A percentile compares a stretch with the other conserved stretches of the same genome.
These are phyloP conservation scores for Allobates femoralis DNA, from an alignment of 2,797 vertebrate genomes.

Conservation along the genomic window DNA sequence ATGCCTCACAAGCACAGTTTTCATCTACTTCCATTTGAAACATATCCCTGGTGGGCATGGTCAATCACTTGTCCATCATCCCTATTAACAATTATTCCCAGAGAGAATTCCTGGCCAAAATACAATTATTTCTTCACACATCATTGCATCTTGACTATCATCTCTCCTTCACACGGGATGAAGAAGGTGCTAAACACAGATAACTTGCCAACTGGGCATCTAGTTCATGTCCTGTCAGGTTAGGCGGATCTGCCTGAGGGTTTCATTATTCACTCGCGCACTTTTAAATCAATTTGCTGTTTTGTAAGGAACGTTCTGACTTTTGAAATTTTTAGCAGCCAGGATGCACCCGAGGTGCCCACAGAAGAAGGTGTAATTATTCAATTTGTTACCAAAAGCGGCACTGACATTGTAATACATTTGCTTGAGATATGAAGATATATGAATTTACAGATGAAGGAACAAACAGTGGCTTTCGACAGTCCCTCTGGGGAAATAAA, in stretches of 20 bases:
- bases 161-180: conserved; percentile 59
- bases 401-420: conserved; percentile 57
- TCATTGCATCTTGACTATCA: conserved; percentile 62
- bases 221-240: conserved; percentile 59
- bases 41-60: conserved; percentile 61
- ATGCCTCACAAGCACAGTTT: conserved; percentile 40
- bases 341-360: conserved; percentile 46
- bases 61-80: conserved; percentile 61
- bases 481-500: conserved; percentile 53
- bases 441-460: conserved; percentile 61
- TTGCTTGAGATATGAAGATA: conserved; percentile 63
- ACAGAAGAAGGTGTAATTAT: conserved; percentile 46
- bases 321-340: conserved; percentile 58
- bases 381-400: conserved; percentile 57
- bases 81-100: conserved; percentile 63
- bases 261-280: conserved; percentile 48
- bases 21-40: conserved; percentile 42
- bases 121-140: conserved; percentile 65
- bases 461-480: conserved; percentile 57
- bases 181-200: conserved; percentile 63
- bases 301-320: conserved; percentile 49
- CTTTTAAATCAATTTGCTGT: conserved; percentile 60
- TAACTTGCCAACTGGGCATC: conserved; percentile 63
- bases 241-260: conserved; percentile 58
- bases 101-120: conserved; percentile 58